Percentiles rank a stretch among this genome's conserved stretches.
Conservation (phyloP, 2,888 invertebrate species). For the Volucella inflata region DNA sequence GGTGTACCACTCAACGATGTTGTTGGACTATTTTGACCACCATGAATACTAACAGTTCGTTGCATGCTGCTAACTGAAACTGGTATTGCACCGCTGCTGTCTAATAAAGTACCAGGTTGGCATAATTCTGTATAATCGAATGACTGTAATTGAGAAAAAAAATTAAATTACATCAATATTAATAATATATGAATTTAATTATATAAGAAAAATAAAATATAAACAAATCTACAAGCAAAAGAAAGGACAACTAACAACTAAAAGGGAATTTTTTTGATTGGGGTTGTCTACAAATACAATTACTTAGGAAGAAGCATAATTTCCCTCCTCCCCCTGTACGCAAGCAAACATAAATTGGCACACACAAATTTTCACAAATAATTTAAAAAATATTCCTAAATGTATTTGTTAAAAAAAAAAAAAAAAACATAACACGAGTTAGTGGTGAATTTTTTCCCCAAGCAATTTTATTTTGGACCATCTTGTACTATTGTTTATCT, state of each 20-base stretch:
- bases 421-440: slow-evolving; percentile 23
- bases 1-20: slow-evolving; percentile 86
- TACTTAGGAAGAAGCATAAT: background rate
- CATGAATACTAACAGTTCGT: slow-evolving; percentile 84
- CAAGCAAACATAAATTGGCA: slow-evolving; percentile 65
- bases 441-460: slow-evolving; percentile 48
- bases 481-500: slow-evolving; percentile 9
- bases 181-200: no score
- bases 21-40: slow-evolving; percentile 83
- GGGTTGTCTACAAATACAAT: background rate
- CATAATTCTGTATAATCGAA: slow-evolving; percentile 97
- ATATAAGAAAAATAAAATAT: slow-evolving; percentile 31
- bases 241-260: slow-evolving; percentile 55
- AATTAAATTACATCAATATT: slow-evolving; percentile 5
- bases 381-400: no score
- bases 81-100: slow-evolving; percentile 85
- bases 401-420: background rate
- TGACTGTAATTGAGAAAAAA: slow-evolving; percentile 86
- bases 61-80: slow-evolving; percentile 85
- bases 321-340: slow-evolving; percentile 24
- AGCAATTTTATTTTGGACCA: background rate
- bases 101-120: slow-evolving; percentile 86
- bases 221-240: slow-evolving; percentile 54
- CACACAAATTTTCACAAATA: slow-evolving; percentile 61
- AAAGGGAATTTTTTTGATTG: slow-evolving; percentile 13